A percentile compares a stretch with the other conserved stretches of the same genome.
phyloP scores from a whole-genome alignment of 2,888 invertebrate genomes.

The Cheilosia pagana region DNA sequence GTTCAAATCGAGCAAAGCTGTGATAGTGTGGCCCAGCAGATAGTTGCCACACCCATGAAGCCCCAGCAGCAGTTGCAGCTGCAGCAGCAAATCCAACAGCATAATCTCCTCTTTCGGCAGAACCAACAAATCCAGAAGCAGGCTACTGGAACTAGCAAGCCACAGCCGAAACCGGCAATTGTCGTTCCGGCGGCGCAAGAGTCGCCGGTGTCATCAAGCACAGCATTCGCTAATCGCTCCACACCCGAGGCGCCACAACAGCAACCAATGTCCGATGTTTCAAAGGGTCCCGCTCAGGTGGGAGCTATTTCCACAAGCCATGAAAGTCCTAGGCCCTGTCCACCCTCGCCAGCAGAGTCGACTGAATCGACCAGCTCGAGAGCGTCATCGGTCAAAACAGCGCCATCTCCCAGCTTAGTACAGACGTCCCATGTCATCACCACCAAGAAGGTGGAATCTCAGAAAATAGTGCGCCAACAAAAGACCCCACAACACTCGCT shows the following conservation, averaged over 20 bases:
- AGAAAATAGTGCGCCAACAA: conserved; percentile 72
- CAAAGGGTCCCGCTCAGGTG: conserved; percentile 91
- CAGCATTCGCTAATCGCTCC: conserved; percentile 76
- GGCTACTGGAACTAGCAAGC: conserved; percentile 47
- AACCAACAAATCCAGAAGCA: conserved; percentile 76
- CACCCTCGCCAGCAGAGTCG: conserved; percentile 85
- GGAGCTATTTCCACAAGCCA: conserved; percentile 93
- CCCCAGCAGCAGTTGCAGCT: conserved; percentile 78
- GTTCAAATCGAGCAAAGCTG: conserved; percentile 78
- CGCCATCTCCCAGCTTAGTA: conserved; percentile 69
- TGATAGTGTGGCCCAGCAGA: conserved; percentile 69
- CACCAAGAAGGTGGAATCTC: conserved; percentile 69
- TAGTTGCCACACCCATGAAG: conserved; percentile 70
- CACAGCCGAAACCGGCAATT: conserved; percentile 77
- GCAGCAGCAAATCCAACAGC: conserved; percentile 79
- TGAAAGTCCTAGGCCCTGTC: conserved; percentile 88
- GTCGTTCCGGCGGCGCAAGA: conserved; percentile 83
- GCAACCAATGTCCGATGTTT: conserved; percentile 77
- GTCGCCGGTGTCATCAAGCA: conserved; percentile 81
- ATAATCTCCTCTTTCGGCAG: conserved; percentile 77
- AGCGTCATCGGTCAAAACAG: conserved; percentile 73
- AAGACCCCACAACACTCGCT: conserved; percentile 81
- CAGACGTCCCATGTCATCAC: conserved; percentile 52
- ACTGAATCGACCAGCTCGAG: conserved; percentile 77
- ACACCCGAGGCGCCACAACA: conserved; percentile 76